Conservation (phyloP, 2,888 invertebrate species). For the Drosophila borealis region DNA sequence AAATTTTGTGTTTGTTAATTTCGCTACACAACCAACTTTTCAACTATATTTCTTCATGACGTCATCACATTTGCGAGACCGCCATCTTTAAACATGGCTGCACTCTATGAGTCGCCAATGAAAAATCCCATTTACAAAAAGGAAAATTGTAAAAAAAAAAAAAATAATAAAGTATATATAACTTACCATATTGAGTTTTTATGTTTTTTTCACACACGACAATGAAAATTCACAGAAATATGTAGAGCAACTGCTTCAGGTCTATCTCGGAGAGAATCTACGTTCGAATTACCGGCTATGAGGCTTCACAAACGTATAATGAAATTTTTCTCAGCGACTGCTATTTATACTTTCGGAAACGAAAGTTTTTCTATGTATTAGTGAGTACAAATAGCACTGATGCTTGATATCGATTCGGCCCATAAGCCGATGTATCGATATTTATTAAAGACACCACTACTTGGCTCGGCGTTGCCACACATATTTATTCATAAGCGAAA, state of each 20-base stretch:
- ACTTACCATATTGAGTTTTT: conserved; percentile 83
- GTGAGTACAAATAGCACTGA: conserved; percentile 37
- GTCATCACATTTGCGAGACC: conserved; percentile 53
- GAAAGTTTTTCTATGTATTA: conserved; percentile 21
- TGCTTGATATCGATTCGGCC: neutral
- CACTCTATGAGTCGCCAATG: neutral
- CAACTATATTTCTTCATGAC: conserved; percentile 41
- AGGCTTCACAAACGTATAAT: conserved; percentile 89
- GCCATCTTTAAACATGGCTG: conserved; percentile 52
- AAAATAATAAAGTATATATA: neutral
- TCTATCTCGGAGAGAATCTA: conserved; percentile 68
- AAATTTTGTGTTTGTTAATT: neutral
- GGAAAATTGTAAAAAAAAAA: neutral
- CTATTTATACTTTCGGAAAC: conserved; percentile 86
- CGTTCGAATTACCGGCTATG: conserved; percentile 89
- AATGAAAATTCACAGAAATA: conserved; percentile 71
- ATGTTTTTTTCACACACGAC: conserved; percentile 72
- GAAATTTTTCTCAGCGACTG: conserved; percentile 85
- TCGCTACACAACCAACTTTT: neutral
- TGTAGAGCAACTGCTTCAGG: conserved; percentile 52
- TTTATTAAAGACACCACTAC: neutral
- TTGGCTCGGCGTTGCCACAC: conserved; percentile 24
- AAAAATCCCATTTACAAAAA: neutral
- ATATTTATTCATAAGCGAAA: neutral
- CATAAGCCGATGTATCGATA: conserved; percentile 34